Percentiles rank a stretch among this genome's conserved stretches.
phyloP scores from a whole-genome alignment of 1,140 invertebrate genomes.

The Aphaenogaster ashmeadi region DNA sequence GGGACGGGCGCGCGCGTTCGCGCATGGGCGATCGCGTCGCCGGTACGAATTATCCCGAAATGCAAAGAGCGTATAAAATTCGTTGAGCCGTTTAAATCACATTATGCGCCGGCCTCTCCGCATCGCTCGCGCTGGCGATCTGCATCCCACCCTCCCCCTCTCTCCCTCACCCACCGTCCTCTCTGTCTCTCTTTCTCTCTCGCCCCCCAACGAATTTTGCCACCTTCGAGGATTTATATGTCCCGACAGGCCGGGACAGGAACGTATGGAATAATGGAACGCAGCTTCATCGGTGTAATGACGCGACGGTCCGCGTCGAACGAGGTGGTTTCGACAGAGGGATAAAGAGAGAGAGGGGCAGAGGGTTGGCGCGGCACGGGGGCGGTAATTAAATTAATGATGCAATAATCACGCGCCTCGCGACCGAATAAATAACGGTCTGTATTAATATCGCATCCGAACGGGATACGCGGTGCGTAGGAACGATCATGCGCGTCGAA shows the following conservation, averaged over 20 bases:
- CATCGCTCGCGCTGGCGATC: conserved; percentile 26
- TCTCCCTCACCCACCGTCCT: neutral
- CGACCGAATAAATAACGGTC: conserved; percentile 76
- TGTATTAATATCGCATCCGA: conserved; percentile 78
- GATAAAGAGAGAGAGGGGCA: neutral
- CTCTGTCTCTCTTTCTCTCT: neutral
- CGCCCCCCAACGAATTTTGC: conserved; percentile 16
- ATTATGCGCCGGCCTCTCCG: conserved; percentile 41
- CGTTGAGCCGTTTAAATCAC: conserved; percentile 64
- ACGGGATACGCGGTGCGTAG: conserved; percentile 43
- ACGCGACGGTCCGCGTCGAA: conserved; percentile 28
- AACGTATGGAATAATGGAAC: conserved; percentile 57
- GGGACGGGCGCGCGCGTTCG: conserved; percentile 20
- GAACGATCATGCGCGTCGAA: conserved; percentile 57
- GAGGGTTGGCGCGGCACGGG: neutral
- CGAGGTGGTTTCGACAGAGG: neutral
- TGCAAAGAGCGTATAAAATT: conserved; percentile 66
- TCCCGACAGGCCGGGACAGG: conserved; percentile 16
- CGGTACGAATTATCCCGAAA: conserved; percentile 56
- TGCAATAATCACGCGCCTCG: conserved; percentile 69
- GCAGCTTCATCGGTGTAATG: conserved; percentile 18
- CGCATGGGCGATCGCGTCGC: conserved; percentile 59
- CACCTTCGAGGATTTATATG: conserved; percentile 66
- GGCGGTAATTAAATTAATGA: conserved; percentile 78
- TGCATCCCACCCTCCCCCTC: neutral